Evolutionary conservation across 2,113 vertebrate genomes (phyloP), one percentile per base, ranked within the genome.

Genomic region (Kryptolebias marmoratus): DNA sequence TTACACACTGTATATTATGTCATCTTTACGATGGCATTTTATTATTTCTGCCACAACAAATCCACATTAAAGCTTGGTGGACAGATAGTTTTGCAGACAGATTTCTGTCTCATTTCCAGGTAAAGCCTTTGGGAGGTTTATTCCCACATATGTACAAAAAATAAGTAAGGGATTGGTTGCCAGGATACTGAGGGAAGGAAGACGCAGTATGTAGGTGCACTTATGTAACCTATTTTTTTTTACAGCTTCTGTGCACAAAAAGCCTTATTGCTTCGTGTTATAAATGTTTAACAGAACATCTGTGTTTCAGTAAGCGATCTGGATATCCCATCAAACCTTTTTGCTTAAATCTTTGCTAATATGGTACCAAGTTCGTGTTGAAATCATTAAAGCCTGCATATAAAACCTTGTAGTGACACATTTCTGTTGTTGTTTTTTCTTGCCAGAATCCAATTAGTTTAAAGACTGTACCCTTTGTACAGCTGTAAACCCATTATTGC

Each of bases 161-260:
- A 2, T 2, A 44, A 52, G 48, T 32, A 5, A 68, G 16, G 13
- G 52, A 54, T 0, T 15, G 61, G 73, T 93, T 94, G 90, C 93
- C 87, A 89, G 85, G 91, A 69, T 86, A 92, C 90, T 8, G 71
- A 52, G 53, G 77, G 68, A 63, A 58, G 44, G 61, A 74, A 71
- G 74, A 82, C 73, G 82, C 72, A 71, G 72, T 15, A 75, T 85
- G 81, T 80, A 79, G 79, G 62, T 82, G 77, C 73, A 22, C 68
- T 89, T 81, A 75, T 15, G 42, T 82, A 88, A 90, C 64, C 55
- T 2, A 47, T 85, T 80, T 72, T 69, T 69, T 72, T 67, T 80
- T 68, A 72, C 73, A 14, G 31, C 71, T 58, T n/a, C 42, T 73
- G 28, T 59, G 45, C 36, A 31, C 12, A 27, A 49, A 18, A 31